These are phyloP conservation scores for Tapera naevia DNA, from an alignment of 2,797 vertebrate species.

Conservation along the genomic window DNA sequence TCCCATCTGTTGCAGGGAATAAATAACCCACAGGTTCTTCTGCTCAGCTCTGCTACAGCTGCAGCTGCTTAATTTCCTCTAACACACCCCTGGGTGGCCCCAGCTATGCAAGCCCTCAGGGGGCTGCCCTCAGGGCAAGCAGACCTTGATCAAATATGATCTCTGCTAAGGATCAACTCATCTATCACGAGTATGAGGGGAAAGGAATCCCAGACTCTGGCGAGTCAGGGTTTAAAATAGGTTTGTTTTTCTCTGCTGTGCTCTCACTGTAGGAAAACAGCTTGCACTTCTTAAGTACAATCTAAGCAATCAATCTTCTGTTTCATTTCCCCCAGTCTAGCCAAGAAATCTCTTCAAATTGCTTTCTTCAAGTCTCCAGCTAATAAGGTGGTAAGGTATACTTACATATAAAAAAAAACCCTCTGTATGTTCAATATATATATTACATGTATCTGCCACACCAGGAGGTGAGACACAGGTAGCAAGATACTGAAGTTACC, in stretches of 20 bases:
- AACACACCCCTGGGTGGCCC: neutral
- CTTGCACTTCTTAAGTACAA: neutral
- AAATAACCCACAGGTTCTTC: neutral
- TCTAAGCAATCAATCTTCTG: neutral
- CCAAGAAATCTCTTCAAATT: neutral
- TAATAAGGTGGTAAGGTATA: neutral
- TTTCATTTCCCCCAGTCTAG: neutral
- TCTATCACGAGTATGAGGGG: neutral
- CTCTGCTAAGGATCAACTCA: neutral
- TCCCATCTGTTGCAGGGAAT: neutral
- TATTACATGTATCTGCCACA: neutral
- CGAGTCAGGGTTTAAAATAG: neutral
- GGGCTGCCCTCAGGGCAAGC: neutral
- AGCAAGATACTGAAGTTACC: neutral
- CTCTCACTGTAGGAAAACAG: neutral
- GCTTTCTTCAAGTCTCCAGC: neutral
- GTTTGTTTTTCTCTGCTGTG: neutral
- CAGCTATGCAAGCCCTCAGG: fast-evolving
- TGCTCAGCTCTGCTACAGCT: neutral
- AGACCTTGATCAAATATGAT: neutral
- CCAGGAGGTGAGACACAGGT: neutral
- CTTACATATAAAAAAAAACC: neutral
- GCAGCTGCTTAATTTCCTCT: neutral
- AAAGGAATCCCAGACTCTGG: neutral
- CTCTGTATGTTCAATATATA: neutral